Base-by-base conservation (phyloP, 2,113 vertebrate genomes). In the Oncorhynchus gorbuscha region DNA sequence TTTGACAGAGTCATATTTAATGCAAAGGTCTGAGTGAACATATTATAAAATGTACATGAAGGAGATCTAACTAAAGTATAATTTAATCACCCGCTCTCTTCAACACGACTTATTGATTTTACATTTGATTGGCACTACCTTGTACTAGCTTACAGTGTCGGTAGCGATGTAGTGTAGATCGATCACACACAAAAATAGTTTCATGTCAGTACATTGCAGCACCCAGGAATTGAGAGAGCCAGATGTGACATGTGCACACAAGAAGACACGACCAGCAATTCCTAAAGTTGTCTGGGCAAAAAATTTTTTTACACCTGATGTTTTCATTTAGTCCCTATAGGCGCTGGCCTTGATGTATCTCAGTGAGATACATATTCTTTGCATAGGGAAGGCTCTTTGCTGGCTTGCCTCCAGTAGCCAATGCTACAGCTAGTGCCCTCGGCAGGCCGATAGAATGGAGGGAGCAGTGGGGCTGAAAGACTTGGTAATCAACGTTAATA, bases 401-500 rank as follows among this genome's bases (percentile, higher is more conserved):
- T 12, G 62, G 16, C 12, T 30, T 30, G 2, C 22, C 12, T 64
- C 9, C 30, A 18, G 30, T 32, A 39, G 30, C 30, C 20, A 67
- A n/a, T 4, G 7, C 62, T 18, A 11, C 20, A 68, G 30, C 13
- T 68, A 69, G n/a, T 2, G 32, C 64, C 69, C 26, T 55, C 35
- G 6, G n/a, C 22, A 24, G 20, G 22, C 22, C 48, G 32, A 32
- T 39, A 20, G 30, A 65, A 58, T 12, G 45, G 71, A 45, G 39
- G 39, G 39, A 75, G 76, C 49, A 69, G 7, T 39, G 68, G 51
- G 73, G 24, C 49, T 72, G 74, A 75, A 58, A 78, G 51, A 22
- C 5, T 71, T 73, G 68, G 35, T 67, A 14, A 74, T 73, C 24
- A 71, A 68, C 75, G 49, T 67, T 75, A 73, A 74, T 49, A 32